A percentile compares a stretch with the other conserved stretches of the same genome.
These are phyloP conservation scores for Cnemophilus loriae DNA, from an alignment of 2,113 vertebrate genomes.

Conservation along the genomic window DNA sequence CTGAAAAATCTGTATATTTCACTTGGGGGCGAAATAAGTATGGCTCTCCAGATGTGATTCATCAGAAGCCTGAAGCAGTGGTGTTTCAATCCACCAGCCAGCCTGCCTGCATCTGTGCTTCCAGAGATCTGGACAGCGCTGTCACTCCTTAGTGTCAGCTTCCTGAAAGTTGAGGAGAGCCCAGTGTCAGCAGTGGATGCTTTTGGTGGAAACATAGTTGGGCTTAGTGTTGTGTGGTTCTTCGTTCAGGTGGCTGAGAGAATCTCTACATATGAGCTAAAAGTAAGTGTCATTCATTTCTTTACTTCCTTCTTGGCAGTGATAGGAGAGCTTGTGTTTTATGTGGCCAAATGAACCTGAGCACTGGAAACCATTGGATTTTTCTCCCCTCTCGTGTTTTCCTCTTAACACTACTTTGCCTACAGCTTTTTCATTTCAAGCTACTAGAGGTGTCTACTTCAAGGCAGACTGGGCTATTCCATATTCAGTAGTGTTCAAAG, in stretches of 20 bases:
- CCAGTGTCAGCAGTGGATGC: not conserved
- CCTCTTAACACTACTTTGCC: not conserved
- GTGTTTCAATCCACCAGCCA: not conserved
- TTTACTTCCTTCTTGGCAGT: not conserved
- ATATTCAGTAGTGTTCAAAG: conserved; percentile 9
- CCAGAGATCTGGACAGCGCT: fast-evolving
- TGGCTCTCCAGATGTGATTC: not conserved
- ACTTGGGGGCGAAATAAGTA: fast-evolving
- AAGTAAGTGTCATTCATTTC: not conserved
- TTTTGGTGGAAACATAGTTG: not conserved
- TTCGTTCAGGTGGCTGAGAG: not conserved
- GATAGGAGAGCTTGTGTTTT: not conserved
- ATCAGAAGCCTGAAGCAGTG: not conserved
- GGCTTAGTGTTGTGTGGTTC: not conserved
- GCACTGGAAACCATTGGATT: not conserved
- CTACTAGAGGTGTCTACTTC: not conserved
- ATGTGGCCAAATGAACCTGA: not conserved
- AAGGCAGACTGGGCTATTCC: not conserved
- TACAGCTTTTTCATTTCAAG: not conserved
- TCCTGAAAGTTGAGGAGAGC: not conserved
- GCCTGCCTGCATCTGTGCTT: not conserved
- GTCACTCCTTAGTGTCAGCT: not conserved
- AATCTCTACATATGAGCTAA: not conserved
- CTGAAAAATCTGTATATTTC: not conserved
- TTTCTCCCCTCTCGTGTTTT: not conserved